phyloP scores from a whole-genome alignment of 2,888 invertebrate species.

The Lycaena phlaeas region DNA sequence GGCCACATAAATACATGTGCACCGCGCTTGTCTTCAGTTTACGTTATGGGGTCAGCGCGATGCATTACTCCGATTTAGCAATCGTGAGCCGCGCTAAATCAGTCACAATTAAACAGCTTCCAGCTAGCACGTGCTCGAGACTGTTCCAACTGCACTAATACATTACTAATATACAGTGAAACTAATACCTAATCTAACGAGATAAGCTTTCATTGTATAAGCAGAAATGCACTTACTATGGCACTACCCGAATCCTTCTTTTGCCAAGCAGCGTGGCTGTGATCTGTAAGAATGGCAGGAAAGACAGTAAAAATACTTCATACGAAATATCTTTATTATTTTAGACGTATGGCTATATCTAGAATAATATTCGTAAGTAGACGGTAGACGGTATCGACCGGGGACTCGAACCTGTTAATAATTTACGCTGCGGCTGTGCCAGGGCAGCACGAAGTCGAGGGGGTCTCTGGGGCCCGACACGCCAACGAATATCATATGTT shows the following conservation, averaged over 20 bases:
- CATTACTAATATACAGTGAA: too few species aligned
- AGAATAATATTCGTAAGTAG: conserved; percentile 5
- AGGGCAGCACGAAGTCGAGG: conserved; percentile 47
- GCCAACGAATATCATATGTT: conserved; percentile 61
- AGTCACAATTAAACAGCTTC: not conserved
- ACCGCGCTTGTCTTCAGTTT: too few species aligned
- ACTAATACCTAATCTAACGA: too few species aligned
- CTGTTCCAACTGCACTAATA: not conserved
- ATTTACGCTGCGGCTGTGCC: conserved; percentile 49
- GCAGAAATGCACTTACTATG: too few species aligned
- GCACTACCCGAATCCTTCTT: too few species aligned
- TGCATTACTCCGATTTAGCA: not conserved
- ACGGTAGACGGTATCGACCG: conserved; percentile 22
- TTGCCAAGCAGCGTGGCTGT: too few species aligned
- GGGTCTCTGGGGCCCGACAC: conserved; percentile 38
- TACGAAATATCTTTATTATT: too few species aligned
- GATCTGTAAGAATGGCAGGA: too few species aligned
- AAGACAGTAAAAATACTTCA: too few species aligned
- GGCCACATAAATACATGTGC: too few species aligned
- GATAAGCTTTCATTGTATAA: too few species aligned
- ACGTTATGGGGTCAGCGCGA: conserved; percentile 13
- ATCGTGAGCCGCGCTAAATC: not conserved
- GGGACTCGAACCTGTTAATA: conserved; percentile 33
- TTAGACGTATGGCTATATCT: too few species aligned
- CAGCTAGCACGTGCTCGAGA: not conserved